Evolutionary conservation across 2,888 invertebrate species (phyloP).

Genomic region (Stenotaenia linearis): DNA sequence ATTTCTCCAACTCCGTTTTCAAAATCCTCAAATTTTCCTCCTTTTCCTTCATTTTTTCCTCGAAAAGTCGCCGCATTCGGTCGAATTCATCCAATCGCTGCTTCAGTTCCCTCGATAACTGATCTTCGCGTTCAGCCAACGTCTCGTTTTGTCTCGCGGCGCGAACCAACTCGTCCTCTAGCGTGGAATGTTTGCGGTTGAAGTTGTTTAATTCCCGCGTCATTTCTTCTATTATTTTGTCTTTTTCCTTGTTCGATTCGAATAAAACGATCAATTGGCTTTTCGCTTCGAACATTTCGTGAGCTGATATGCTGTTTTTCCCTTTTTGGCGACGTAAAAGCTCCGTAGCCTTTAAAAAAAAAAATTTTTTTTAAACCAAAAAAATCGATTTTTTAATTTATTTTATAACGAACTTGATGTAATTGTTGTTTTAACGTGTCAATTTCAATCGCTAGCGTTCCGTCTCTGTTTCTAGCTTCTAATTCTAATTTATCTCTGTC

Average conservation of each 20-base stretch:
- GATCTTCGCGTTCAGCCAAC: background rate
- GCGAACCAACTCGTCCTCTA: background rate
- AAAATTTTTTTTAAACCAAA: too few species aligned
- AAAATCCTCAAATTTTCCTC: background rate
- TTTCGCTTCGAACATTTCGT: slow-evolving; percentile 10
- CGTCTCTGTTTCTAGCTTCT: background rate
- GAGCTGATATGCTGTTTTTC: background rate
- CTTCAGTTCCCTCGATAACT: background rate
- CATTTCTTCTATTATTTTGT: background rate
- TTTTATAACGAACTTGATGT: too few species aligned
- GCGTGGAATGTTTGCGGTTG: background rate
- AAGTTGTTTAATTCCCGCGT: background rate
- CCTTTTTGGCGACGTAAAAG: background rate
- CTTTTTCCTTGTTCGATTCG: background rate
- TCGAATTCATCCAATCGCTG: background rate
- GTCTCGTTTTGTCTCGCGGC: background rate
- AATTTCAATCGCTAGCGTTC: background rate
- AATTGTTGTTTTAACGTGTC: background rate
- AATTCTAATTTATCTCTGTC: background rate
- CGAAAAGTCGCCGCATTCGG: background rate
- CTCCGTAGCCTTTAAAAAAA: too few species aligned
- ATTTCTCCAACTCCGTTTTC: too few species aligned
- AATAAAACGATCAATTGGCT: background rate
- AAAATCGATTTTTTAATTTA: too few species aligned
- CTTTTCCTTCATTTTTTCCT: background rate